A percentile compares a stretch with the other conserved stretches of the same genome.
Evolutionary conservation across 2,797 vertebrate genomes (phyloP).

Genomic region (Notolabrus celidotus): DNA sequence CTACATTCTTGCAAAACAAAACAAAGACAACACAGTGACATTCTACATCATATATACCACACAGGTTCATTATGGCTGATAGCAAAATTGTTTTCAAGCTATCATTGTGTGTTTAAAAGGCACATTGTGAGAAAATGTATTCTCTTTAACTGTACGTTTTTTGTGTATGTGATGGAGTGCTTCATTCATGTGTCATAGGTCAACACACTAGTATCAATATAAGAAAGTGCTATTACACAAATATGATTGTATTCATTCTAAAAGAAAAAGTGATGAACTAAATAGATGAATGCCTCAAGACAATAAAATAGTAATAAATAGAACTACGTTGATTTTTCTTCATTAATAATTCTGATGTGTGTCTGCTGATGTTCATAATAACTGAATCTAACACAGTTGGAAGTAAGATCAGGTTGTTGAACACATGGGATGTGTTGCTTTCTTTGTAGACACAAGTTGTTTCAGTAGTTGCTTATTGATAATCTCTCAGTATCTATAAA

Average conservation of each 20-base stretch:
- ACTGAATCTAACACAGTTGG: no score
- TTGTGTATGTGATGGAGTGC: not conserved
- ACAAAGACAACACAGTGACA: not conserved
- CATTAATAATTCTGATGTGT: not conserved
- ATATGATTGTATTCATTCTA: not conserved
- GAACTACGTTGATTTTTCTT: not conserved
- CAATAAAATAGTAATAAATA: slow-evolving; percentile 20
- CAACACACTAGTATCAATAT: no score
- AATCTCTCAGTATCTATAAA: no score
- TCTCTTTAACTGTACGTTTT: not conserved
- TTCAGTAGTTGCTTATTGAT: no score
- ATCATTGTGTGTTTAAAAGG: not conserved
- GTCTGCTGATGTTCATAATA: no score
- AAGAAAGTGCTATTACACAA: no score
- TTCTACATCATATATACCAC: not conserved
- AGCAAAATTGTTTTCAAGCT: not conserved
- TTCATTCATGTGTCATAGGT: not conserved
- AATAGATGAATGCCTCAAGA: not conserved
- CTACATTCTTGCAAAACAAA: not conserved
- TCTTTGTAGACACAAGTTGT: no score
- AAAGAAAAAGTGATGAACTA: not conserved
- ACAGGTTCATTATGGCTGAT: not conserved
- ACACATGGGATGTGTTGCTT: no score
- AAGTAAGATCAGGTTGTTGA: no score
- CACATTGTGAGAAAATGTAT: slow-evolving; percentile 9